phyloP scores from a whole-genome alignment of 1,140 invertebrate genomes.

The Zaprionus gabonicus region DNA sequence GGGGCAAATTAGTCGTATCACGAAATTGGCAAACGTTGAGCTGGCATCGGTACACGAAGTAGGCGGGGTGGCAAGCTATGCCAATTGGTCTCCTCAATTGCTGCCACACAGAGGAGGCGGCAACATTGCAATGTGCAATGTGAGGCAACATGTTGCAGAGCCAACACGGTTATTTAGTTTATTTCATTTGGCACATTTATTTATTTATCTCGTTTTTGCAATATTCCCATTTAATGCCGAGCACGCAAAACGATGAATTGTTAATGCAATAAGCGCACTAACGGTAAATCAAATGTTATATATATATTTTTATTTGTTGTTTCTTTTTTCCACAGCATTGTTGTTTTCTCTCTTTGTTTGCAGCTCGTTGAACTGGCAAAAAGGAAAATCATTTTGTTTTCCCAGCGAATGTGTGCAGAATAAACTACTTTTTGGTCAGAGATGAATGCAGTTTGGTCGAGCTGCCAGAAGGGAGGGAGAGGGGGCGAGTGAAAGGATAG shows the following conservation, averaged over 20 bases:
- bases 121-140: not conserved
- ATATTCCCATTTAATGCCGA: slow-evolving; percentile 40
- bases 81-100: slow-evolving; percentile 12
- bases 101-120: not conserved
- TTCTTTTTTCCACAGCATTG: slow-evolving; percentile 23
- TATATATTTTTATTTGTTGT: slow-evolving; percentile 14
- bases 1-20: slow-evolving; percentile 71
- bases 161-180: not conserved
- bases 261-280: slow-evolving; percentile 53
- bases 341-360: slow-evolving; percentile 6
- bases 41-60: slow-evolving; percentile 28
- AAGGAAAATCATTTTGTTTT: slow-evolving; percentile 44
- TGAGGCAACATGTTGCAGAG: slow-evolving; percentile 6
- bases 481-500: not conserved
- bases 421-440: slow-evolving; percentile 4
- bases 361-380: slow-evolving; percentile 26
- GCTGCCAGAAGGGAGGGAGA: not conserved
- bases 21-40: slow-evolving; percentile 36
- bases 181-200: not conserved
- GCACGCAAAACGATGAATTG: slow-evolving; percentile 40
- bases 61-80: slow-evolving; percentile 1
- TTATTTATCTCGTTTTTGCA: not conserved
- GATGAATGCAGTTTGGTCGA: slow-evolving; percentile 22
- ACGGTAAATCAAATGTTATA: slow-evolving; percentile 56
- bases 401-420: slow-evolving; percentile 35